These are phyloP conservation scores for Brachionus rotundiformis DNA, from an alignment of 1,140 invertebrate genomes.

Conservation along the genomic window DNA sequence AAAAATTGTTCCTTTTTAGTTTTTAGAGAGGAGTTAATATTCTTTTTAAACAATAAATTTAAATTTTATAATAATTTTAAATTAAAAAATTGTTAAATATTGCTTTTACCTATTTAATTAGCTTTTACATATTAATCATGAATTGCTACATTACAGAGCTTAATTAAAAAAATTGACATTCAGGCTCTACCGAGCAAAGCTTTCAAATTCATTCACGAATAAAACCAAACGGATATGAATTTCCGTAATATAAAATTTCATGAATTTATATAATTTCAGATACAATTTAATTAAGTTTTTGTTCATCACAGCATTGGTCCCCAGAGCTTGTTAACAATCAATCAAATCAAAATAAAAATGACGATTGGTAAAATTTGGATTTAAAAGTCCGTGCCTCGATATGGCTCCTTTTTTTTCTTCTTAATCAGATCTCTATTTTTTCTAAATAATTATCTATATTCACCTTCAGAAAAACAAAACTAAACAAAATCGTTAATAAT, in stretches of 20 bases:
- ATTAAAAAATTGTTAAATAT: background rate
- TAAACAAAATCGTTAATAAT: background rate
- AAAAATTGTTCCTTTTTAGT: no score
- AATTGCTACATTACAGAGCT: background rate
- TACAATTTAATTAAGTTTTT: constrained; percentile 12
- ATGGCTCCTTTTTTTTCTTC: background rate
- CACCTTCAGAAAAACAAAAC: background rate
- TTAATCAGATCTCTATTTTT: no score
- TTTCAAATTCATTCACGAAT: background rate
- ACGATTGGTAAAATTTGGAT: background rate
- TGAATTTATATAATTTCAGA: background rate
- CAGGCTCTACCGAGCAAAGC: background rate
- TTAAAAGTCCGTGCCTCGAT: background rate
- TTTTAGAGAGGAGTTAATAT: background rate
- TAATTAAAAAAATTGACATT: constrained; percentile 4
- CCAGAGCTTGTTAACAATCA: background rate
- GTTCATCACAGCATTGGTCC: background rate
- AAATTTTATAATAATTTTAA: background rate
- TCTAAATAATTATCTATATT: background rate
- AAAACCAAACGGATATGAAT: background rate
- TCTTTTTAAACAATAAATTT: background rate
- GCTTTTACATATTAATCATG: background rate
- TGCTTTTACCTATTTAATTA: background rate
- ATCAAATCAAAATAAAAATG: constrained; percentile 1
- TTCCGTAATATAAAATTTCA: constrained; percentile 16